phyloP scores from a whole-genome alignment of 2,113 vertebrate genomes.

The Eretmochelys imbricata region DNA sequence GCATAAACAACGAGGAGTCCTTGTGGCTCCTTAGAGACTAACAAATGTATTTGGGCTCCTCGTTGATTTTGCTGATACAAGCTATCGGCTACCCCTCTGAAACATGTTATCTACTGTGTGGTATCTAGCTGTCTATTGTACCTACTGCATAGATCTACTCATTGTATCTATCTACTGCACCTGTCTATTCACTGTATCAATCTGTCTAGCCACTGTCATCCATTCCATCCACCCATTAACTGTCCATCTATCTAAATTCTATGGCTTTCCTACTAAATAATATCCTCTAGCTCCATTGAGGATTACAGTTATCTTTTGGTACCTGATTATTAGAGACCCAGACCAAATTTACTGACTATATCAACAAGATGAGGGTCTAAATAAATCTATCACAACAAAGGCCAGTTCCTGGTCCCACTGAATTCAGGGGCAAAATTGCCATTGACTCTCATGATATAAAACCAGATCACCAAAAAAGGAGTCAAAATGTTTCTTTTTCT shows the following conservation, averaged over 20 bases:
- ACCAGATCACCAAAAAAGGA: neutral
- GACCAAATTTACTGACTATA: neutral
- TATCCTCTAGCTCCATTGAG: neutral
- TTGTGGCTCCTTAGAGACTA: too few species aligned
- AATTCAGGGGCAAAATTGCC: neutral
- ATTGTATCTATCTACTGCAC: neutral
- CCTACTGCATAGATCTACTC: too few species aligned
- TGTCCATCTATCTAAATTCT: rapidly evolving
- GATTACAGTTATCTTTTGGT: neutral
- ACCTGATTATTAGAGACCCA: neutral
- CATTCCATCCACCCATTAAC: neutral
- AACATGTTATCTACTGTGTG: too few species aligned
- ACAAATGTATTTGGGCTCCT: too few species aligned
- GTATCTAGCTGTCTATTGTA: neutral
- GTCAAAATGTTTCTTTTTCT: neutral
- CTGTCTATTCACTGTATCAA: neutral
- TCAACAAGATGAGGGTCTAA: neutral
- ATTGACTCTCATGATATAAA: neutral
- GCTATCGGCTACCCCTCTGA: too few species aligned
- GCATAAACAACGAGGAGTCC: neutral
- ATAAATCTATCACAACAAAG: neutral
- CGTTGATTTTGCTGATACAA: too few species aligned
- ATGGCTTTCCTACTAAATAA: neutral
- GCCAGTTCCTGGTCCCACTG: neutral
- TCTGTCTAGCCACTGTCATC: neutral